These are phyloP conservation scores for Clavelina lepadiformis DNA, from an alignment of 23 tunicate species.

Conservation along the genomic window DNA sequence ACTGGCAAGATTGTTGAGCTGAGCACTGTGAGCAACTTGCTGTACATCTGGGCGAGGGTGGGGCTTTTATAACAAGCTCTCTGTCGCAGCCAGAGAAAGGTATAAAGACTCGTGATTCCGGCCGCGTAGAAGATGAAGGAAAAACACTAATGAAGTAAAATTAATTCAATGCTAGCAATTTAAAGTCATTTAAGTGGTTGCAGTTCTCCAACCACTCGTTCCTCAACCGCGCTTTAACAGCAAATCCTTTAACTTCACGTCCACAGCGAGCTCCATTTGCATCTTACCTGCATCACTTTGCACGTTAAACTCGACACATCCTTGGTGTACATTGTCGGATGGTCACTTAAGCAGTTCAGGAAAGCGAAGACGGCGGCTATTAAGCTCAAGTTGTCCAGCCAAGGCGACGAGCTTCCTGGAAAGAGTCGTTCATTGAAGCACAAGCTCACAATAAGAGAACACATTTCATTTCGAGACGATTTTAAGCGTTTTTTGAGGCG, in stretches of 20 bases:
- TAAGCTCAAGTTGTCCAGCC: slow-evolving; percentile 53
- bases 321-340: slow-evolving; percentile 31
- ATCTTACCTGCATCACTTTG: slow-evolving; percentile 53
- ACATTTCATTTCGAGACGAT: too few species aligned
- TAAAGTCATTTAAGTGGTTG: too few species aligned
- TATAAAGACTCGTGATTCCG: slow-evolving; percentile 52
- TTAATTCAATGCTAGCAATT: too few species aligned
- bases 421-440: too few species aligned
- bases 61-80: slow-evolving; percentile 73
- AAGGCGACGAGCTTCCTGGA: slow-evolving; percentile 12
- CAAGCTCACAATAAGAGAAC: too few species aligned
- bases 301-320: slow-evolving; percentile 21
- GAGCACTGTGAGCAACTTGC: slow-evolving; percentile 26
- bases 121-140: slow-evolving; percentile 66
- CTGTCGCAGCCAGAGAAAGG: slow-evolving; percentile 76
- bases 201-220: too few species aligned
- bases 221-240: too few species aligned
- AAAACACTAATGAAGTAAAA: slow-evolving; percentile 6
- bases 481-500: too few species aligned
- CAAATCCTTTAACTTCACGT: too few species aligned
- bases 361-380: slow-evolving; percentile 46
- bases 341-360: slow-evolving; percentile 54
- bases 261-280: background rate
- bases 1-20: slow-evolving; percentile 66
- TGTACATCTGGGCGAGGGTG: slow-evolving; percentile 40